phyloP scores from a whole-genome alignment of 37 sponge, comb jelly and placozoan species.

The Mnemiopsis leidyi region DNA sequence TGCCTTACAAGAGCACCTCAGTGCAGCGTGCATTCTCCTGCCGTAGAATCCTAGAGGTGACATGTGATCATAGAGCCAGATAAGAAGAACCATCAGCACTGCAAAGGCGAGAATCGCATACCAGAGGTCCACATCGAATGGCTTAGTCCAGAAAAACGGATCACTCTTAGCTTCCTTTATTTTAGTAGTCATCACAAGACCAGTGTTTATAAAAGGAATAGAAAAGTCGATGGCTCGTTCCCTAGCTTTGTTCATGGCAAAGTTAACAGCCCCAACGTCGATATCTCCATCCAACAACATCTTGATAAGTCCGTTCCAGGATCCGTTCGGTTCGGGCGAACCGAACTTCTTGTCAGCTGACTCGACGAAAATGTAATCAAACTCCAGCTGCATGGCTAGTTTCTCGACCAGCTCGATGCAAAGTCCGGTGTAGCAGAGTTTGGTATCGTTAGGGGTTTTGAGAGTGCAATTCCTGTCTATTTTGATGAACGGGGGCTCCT shows the following conservation, averaged over 20 bases:
- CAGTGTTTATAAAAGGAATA: conserved; percentile 46
- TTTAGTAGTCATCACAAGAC: conserved; percentile 63
- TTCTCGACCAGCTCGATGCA: conserved; percentile 50
- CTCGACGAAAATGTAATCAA: conserved; percentile 44
- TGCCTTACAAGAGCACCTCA: conserved; percentile 58
- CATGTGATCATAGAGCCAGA: conserved; percentile 64
- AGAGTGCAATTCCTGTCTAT: conserved; percentile 2
- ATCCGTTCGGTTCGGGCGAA: conserved; percentile 42
- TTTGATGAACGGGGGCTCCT: conserved; percentile 29
- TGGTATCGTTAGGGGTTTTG: neutral
- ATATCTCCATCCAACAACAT: conserved; percentile 55
- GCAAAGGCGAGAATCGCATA: conserved; percentile 53
- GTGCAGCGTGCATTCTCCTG: conserved; percentile 64
- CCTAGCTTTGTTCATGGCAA: conserved; percentile 59
- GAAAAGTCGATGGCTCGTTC: conserved; percentile 47
- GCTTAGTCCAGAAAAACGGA: conserved; percentile 60
- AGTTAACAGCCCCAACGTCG: conserved; percentile 55
- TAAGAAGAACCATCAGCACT: conserved; percentile 54
- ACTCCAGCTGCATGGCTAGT: conserved; percentile 14
- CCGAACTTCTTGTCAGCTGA: conserved; percentile 62
- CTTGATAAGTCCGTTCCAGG: conserved; percentile 62
- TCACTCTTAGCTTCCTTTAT: conserved; percentile 60
- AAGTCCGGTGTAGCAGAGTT: conserved; percentile 50
- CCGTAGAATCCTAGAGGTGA: conserved; percentile 65
- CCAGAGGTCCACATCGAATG: conserved; percentile 63